phyloP scores from a whole-genome alignment of 2,797 vertebrate genomes.

The Okamejei kenojei region DNA sequence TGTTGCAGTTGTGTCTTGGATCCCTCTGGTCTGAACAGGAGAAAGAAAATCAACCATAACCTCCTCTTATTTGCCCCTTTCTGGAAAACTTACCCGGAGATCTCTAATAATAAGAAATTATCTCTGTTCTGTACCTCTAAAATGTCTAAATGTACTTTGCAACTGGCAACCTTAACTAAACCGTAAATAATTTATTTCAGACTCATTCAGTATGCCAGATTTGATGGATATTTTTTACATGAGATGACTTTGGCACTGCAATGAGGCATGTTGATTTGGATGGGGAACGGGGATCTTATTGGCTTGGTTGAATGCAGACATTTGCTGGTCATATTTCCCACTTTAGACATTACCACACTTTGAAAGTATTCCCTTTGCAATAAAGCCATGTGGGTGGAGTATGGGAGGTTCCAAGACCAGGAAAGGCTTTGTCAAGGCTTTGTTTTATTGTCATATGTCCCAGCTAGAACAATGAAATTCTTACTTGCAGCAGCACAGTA shows the following conservation, averaged over 20 bases:
- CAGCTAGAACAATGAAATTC: too few species aligned
- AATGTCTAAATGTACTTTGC: neutral
- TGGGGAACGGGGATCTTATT: neutral
- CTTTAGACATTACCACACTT: too few species aligned
- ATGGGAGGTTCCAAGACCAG: too few species aligned
- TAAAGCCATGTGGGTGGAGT: too few species aligned
- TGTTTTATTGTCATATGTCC: too few species aligned
- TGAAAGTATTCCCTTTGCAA: too few species aligned
- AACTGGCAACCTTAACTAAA: neutral
- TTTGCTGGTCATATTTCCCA: neutral
- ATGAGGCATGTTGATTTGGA: neutral
- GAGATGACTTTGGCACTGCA: neutral
- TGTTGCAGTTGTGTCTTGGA: neutral
- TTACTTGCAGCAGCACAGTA: too few species aligned
- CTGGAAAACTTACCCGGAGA: neutral
- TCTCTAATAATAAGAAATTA: neutral
- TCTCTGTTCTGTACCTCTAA: too few species aligned
- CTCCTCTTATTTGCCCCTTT: neutral
- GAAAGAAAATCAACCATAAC: neutral
- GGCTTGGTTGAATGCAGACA: neutral
- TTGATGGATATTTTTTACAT: neutral
- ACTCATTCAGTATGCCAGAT: neutral
- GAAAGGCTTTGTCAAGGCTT: too few species aligned
- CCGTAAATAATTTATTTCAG: too few species aligned
- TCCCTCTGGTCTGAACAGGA: neutral